These are phyloP conservation scores for Zapus hudsonius DNA, from an alignment of 2,113 vertebrate genomes.

Conservation along the genomic window DNA sequence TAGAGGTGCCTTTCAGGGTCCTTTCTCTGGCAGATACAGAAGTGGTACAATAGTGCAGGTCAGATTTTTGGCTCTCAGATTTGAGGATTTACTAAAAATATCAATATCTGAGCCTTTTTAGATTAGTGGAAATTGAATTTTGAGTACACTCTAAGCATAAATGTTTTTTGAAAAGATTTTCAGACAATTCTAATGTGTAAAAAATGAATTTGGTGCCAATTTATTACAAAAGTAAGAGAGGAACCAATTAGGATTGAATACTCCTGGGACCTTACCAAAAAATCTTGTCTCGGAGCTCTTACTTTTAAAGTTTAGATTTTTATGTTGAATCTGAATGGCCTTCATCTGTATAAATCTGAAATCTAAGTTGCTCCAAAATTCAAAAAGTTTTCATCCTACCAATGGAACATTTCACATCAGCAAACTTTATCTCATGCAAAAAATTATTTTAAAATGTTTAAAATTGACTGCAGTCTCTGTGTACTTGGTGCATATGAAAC, in stretches of 20 bases:
- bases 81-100: slow-evolving; percentile 1
- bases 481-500: not conserved
- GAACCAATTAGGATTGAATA: not conserved
- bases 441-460: not conserved
- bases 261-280: not conserved
- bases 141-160: not conserved
- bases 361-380: not conserved
- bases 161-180: not conserved
- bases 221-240: not conserved
- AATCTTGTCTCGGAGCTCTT: not conserved
- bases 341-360: not conserved
- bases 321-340: not conserved
- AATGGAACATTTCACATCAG: not conserved
- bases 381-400: not conserved
- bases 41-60: not conserved
- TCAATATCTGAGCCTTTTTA: not conserved
- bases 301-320: slow-evolving; percentile 43
- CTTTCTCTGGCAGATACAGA: not conserved
- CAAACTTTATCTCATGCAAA: not conserved
- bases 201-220: not conserved
- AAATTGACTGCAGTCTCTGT: not conserved
- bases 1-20: not conserved
- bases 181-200: not conserved
- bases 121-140: not conserved
- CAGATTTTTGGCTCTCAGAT: not conserved